phyloP scores from a whole-genome alignment of 2,888 invertebrate genomes.

The Charanyca ferruginea region DNA sequence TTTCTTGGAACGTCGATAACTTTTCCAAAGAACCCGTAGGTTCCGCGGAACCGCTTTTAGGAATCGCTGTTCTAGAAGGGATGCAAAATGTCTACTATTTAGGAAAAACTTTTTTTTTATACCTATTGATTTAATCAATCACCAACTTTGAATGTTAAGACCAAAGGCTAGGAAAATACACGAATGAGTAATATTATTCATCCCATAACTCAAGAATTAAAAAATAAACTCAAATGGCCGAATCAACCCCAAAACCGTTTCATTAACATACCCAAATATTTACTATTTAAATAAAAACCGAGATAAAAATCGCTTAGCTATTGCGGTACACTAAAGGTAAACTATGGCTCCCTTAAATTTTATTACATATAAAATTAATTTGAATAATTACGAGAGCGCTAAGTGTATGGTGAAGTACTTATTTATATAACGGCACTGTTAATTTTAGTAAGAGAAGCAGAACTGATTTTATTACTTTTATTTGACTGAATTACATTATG shows the following conservation, averaged over 20 bases:
- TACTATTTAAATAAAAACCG: constrained; percentile 40
- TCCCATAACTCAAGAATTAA: neutral
- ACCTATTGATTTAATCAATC: too few species aligned
- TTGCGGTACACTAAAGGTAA: constrained; percentile 48
- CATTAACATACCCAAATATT: constrained; percentile 37
- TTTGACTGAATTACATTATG: constrained; percentile 60
- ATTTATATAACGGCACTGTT: constrained; percentile 69
- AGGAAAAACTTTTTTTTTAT: too few species aligned
- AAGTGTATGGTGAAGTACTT: constrained; percentile 62
- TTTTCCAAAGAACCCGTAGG: too few species aligned
- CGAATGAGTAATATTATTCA: neutral
- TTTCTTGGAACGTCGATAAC: too few species aligned
- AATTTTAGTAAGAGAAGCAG: constrained; percentile 63
- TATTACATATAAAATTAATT: constrained; percentile 68
- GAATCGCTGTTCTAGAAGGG: too few species aligned
- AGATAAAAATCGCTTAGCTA: constrained; percentile 46
- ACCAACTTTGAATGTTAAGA: too few species aligned
- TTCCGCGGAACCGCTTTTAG: too few species aligned
- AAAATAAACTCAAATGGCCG: constrained; percentile 4
- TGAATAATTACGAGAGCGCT: constrained; percentile 67
- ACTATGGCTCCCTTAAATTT: constrained; percentile 62
- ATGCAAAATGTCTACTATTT: too few species aligned
- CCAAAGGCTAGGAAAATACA: neutral
- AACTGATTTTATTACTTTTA: constrained; percentile 71
- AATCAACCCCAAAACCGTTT: constrained; percentile 18